These are phyloP conservation scores for Phyto melanocephala DNA, from an alignment of 2,888 invertebrate genomes.

Conservation along the genomic window DNA sequence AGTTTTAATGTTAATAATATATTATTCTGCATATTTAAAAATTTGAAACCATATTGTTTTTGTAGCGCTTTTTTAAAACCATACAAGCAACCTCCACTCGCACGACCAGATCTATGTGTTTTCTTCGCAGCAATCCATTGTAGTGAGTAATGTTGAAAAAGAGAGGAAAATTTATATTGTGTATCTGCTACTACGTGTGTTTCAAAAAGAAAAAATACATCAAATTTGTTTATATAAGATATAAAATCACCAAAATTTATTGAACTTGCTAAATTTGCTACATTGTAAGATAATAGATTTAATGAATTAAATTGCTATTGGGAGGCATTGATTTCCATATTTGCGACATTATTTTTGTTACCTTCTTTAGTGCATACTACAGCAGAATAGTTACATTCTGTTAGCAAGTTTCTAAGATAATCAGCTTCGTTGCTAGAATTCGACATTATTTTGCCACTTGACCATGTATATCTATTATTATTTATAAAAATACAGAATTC, in stretches of 20 bases:
- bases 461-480: not conserved
- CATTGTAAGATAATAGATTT: not conserved
- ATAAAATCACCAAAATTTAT: not conserved
- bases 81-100: slow-evolving; percentile 16
- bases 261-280: not conserved
- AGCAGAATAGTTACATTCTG: not conserved
- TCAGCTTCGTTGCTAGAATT: not conserved
- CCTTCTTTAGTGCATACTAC: not conserved
- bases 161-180: not conserved
- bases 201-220: not conserved
- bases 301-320: not conserved
- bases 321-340: not conserved
- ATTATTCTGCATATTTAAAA: not conserved
- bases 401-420: not conserved
- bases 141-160: no score
- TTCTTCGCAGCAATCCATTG: no score
- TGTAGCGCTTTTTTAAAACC: not conserved
- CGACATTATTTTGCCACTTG: not conserved
- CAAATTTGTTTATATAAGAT: not conserved
- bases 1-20: not conserved
- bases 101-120: slow-evolving; percentile 2
- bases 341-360: not conserved
- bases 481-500: not conserved
- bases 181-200: not conserved
- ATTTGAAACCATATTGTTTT: not conserved